Evolutionary conservation across 1,140 invertebrate species (phyloP).

Genomic region (Zaprionus camerounensis): DNA sequence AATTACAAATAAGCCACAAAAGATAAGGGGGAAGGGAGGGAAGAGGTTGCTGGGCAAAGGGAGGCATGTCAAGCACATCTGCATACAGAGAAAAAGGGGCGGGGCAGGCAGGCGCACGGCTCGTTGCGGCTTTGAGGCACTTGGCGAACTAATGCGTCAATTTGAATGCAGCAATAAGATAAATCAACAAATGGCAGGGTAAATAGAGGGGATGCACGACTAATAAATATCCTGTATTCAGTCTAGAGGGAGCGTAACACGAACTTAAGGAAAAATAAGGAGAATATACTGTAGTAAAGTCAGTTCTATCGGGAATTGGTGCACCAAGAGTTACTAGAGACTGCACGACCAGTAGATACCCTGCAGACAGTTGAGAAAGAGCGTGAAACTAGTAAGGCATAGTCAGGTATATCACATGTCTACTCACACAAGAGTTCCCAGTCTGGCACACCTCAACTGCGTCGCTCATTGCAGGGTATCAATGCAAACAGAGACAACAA

Average conservation of each 20-base stretch:
- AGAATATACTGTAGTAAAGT: neutral
- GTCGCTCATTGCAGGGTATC: neutral
- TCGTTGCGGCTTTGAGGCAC: slow-evolving; percentile 61
- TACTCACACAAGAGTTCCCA: neutral
- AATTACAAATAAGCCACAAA: slow-evolving; percentile 70
- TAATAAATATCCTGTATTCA: neutral
- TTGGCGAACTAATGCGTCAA: slow-evolving; percentile 77
- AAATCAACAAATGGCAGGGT: neutral
- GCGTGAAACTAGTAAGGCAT: too few species aligned
- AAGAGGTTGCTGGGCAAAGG: slow-evolving; percentile 20
- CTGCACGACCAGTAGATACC: neutral
- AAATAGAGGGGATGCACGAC: neutral
- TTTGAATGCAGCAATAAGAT: slow-evolving; percentile 66
- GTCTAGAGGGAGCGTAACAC: neutral
- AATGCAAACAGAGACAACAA: slow-evolving; percentile 26
- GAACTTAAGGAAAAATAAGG: neutral
- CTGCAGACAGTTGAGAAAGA: neutral
- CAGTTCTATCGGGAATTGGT: too few species aligned
- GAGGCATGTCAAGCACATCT: slow-evolving; percentile 66
- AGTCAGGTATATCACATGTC: too few species aligned
- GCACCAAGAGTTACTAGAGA: too few species aligned
- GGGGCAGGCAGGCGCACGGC: slow-evolving; percentile 43
- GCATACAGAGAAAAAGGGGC: slow-evolving; percentile 44
- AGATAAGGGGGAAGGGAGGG: neutral
- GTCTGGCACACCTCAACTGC: neutral